Base-by-base conservation (phyloP, 2,888 invertebrate species). In the Drosophila macrospina region DNA sequence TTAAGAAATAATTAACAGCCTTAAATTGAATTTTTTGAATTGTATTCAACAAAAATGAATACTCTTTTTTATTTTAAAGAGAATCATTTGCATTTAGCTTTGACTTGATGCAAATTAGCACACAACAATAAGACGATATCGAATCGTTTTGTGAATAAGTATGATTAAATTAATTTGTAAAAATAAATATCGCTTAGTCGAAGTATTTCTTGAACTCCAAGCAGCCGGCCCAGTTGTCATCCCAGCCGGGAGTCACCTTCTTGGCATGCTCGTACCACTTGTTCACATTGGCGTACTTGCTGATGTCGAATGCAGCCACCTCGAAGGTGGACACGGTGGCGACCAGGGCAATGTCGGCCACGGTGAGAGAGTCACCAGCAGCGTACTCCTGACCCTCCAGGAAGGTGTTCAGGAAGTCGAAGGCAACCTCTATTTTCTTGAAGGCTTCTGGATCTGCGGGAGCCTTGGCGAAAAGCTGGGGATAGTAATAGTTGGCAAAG, bases 301-400 rank as follows among this genome's bases (percentile, higher is more conserved):
- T 93, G 71, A 97, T 89, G 90, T 97, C 96, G 69, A 95, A 93
- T 1, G 93, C 93, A 15, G 94, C 92, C 51, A 95, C 95, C 86
- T 96, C 96, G 69, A 94, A 93, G 68, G 95, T 95, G 48, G 96
- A 95, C 8, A 97, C 93, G 6, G 94, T 93, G 7, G 96, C 94
- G 32, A 95, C 92, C 45, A 97, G 90, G 34, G 95, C 92, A 41
- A 96, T 93, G 91, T 97, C 97, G 6, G 97, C 97, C 15, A 97
- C 90, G 15, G 97, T 97, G 56, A 97, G 92, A 63, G 93, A 93
- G 63, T 95, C 93, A 2, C 97, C 97, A 13, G 96, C 96, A 34
- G 93, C 94, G 92, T 94, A 97, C 73, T 94, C 93, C 82, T 95
- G 94, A 0, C 94, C 95, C 44, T 95, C 94, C 28, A 97, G 93